Base-by-base conservation (phyloP, 2,113 vertebrate genomes). In the Anguilla rostrata region DNA sequence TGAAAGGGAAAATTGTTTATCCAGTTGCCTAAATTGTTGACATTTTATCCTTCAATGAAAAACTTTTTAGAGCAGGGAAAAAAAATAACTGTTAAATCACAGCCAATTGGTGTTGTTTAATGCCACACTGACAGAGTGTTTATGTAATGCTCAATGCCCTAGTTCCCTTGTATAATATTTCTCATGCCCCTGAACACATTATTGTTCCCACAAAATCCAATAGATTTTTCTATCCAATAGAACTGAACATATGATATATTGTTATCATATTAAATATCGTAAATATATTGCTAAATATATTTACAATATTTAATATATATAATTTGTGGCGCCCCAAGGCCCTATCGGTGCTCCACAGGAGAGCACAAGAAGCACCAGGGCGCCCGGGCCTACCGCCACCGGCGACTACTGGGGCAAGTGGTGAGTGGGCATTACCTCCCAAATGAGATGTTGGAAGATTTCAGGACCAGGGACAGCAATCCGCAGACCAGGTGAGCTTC, bases 11-110 rank as follows among this genome's bases (percentile, higher is more conserved):
- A 84, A 91, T 88, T 91, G 90, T 94, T 94, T 91, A 88, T 83
- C 34, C 83, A 81, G 8, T 88, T 89, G 88, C 91, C 89, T 88
- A 94, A 94, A 93, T 90, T 87, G 91, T 92, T 92, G 88, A 91
- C 89, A 91, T 91, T 84, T 56, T 84, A 53, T 79, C 90, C 85
- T 88, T 82, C 83, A 53, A 88, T 81, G 86, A 89, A 91, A 89
- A 57, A 63, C 80, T 84, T 71, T 88, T 90, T 88, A 86, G 88
- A 87, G 29, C 57, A 34, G 5, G 87, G 89, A 92, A 88, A 86
- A 86, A 88, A 91, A 87, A 84, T 82, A 91, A 89, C 85, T 87
- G 89, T 89, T 88, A 88, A 85, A 87, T 87, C 83, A 86, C 86
- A 87, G 88, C 82, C 81, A 88, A 81, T 85, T 83, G 82, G 66